A percentile compares a stretch with the other conserved stretches of the same genome.
These are phyloP conservation scores for Dryobates pubescens DNA, from an alignment of 2,797 vertebrate species.

Conservation along the genomic window DNA sequence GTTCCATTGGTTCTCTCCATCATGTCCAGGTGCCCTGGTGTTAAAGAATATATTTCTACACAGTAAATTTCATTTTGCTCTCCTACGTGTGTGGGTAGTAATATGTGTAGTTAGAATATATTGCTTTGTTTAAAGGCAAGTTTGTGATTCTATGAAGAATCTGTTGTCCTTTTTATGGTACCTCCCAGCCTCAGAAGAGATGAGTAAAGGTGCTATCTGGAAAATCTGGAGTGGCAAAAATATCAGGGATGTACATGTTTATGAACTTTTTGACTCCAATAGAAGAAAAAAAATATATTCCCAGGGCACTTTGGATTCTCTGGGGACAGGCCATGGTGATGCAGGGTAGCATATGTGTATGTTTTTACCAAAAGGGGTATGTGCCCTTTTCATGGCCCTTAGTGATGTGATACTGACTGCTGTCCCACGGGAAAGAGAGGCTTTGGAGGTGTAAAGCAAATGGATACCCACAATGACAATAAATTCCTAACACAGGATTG, in stretches of 20 bases:
- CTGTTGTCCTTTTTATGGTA: neutral
- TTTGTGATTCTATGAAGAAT: neutral
- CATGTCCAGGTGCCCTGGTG: neutral
- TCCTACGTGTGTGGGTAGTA: neutral
- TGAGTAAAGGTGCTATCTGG: neutral
- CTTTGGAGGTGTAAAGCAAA: neutral
- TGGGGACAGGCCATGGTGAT: neutral
- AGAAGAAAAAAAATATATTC: neutral
- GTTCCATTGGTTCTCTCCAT: neutral
- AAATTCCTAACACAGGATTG: neutral
- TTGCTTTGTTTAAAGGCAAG: neutral
- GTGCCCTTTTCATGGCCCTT: neutral
- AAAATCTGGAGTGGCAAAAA: neutral
- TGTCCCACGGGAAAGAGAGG: neutral
- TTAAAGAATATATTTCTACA: neutral
- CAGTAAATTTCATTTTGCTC: neutral
- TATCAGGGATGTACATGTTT: rapidly evolving
- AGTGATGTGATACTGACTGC: neutral
- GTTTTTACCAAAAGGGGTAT: neutral
- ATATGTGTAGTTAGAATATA: neutral
- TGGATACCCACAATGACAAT: neutral
- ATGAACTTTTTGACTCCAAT: neutral
- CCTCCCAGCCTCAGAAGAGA: neutral
- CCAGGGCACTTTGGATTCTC: neutral
- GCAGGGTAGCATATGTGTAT: neutral